These are phyloP conservation scores for Parauchenoglanis punctatus DNA, from an alignment of 2,797 vertebrate species.

Conservation along the genomic window DNA sequence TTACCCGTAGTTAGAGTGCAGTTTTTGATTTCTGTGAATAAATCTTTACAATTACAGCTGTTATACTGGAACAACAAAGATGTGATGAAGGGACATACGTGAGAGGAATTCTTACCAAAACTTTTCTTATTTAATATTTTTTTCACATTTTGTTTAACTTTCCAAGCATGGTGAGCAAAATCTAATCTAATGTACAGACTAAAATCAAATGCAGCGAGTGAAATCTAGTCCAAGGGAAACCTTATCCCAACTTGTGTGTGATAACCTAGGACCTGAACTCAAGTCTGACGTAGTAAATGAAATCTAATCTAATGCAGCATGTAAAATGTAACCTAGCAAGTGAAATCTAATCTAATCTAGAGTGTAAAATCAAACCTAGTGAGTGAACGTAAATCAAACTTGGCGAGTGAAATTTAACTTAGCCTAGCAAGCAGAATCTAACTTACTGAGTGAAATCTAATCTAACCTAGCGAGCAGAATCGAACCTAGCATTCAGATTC, in stretches of 20 bases:
- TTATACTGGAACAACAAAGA: not conserved
- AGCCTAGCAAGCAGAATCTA: too few species aligned
- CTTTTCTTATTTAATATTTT: not conserved
- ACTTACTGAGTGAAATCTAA: not conserved
- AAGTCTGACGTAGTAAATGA: not conserved
- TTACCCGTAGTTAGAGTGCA: not conserved
- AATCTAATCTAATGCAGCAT: not conserved
- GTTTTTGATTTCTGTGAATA: not conserved
- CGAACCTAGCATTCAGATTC: not conserved
- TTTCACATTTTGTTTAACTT: not conserved
- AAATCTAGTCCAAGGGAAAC: not conserved
- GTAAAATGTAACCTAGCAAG: not conserved
- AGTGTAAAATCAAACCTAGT: not conserved
- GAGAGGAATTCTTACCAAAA: not conserved
- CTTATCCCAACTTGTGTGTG: too few species aligned
- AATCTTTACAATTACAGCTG: not conserved
- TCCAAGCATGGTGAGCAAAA: not conserved
- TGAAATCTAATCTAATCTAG: not conserved
- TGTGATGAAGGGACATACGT: not conserved
- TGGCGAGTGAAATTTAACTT: too few species aligned
- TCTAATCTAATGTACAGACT: not conserved
- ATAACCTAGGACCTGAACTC: too few species aligned
- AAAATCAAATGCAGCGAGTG: not conserved
- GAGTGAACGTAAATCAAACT: not conserved
- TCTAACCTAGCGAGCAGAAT: not conserved